These are phyloP conservation scores for Toxostoma redivivum DNA, from an alignment of 2,113 vertebrate species.

Conservation along the genomic window DNA sequence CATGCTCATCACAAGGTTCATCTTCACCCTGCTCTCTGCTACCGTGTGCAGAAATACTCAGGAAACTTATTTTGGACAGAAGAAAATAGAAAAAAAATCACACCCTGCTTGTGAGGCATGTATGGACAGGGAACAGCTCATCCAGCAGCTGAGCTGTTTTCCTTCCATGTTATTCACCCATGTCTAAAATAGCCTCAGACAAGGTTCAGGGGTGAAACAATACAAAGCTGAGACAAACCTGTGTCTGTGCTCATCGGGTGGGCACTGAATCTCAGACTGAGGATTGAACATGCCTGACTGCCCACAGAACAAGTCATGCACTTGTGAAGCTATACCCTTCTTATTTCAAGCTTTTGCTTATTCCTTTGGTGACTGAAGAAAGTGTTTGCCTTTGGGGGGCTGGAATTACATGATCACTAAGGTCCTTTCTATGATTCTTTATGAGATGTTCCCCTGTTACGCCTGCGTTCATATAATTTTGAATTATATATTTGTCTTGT, in stretches of 20 bases:
- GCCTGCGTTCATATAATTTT: not conserved
- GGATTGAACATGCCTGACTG: not conserved
- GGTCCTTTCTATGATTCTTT: not conserved
- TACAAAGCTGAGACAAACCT: not conserved
- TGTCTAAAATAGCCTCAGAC: not conserved
- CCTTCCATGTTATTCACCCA: not conserved
- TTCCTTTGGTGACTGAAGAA: not conserved
- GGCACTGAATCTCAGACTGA: not conserved
- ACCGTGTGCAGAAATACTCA: not conserved
- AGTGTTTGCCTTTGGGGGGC: not conserved
- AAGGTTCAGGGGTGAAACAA: not conserved
- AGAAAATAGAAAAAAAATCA: not conserved
- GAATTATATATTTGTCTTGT: not conserved
- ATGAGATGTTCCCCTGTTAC: not conserved
- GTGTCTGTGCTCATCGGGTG: not conserved
- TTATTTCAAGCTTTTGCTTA: not conserved
- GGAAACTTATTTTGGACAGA: not conserved
- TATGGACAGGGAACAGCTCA: not conserved
- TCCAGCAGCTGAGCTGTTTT: not conserved
- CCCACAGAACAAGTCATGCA: accelerated
- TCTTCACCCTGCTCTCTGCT: not conserved
- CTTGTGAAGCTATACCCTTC: not conserved
- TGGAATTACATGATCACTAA: not conserved
- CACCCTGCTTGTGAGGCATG: not conserved
- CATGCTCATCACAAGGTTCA: not conserved